A percentile compares a stretch with the other conserved stretches of the same genome.
phyloP scores from a whole-genome alignment of 2,888 invertebrate species.

The Drosophila mimica region DNA sequence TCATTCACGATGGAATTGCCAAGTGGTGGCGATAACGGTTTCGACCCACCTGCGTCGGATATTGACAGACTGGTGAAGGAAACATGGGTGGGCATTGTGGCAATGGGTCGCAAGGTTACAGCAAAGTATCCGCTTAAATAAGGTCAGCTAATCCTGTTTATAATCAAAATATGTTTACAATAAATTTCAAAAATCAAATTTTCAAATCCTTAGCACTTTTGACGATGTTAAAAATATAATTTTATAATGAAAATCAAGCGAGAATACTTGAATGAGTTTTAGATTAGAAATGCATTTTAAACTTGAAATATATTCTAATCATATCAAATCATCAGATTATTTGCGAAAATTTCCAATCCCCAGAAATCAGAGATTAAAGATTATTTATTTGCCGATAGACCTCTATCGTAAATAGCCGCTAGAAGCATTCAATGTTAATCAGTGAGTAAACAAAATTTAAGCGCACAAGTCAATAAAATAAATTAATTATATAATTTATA shows the following conservation, averaged over 20 bases:
- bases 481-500: no score
- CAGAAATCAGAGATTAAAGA: not conserved
- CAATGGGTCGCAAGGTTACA: slow-evolving; percentile 74
- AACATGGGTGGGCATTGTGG: slow-evolving; percentile 86
- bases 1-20: slow-evolving; percentile 87
- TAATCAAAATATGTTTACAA: not conserved
- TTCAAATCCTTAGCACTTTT: not conserved
- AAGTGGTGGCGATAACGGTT: slow-evolving; percentile 85
- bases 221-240: no score
- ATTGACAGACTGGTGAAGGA: slow-evolving; percentile 87
- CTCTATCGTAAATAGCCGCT: not conserved
- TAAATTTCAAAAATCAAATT: not conserved
- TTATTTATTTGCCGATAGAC: not conserved
- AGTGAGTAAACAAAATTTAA: not conserved
- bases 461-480: not conserved
- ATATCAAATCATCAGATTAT: no score
- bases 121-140: slow-evolving; percentile 62
- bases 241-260: no score
- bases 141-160: not conserved
- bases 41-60: slow-evolving; percentile 86
- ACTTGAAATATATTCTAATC: no score
- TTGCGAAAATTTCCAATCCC: not conserved
- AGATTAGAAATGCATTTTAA: no score
- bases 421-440: not conserved
- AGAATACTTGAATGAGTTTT: no score